A percentile compares a stretch with the other conserved stretches of the same genome.
These are phyloP conservation scores for Enoplosus armatus DNA, from an alignment of 2,797 vertebrate genomes.

Conservation along the genomic window DNA sequence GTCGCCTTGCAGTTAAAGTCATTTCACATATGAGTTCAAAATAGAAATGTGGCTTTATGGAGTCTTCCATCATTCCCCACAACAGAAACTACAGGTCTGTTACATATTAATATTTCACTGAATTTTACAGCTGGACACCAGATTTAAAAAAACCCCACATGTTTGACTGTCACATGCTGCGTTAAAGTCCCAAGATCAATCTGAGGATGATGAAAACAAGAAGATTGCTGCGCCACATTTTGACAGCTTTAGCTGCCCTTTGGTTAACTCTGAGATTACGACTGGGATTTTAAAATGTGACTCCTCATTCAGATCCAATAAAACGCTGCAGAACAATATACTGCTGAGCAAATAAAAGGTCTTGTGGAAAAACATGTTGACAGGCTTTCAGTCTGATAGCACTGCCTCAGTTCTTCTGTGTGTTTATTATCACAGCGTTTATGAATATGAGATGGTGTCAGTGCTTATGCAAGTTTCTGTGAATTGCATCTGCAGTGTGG, in stretches of 20 bases:
- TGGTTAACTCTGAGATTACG: slow-evolving; percentile 46
- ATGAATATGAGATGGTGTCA: slow-evolving; percentile 52
- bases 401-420: slow-evolving; percentile 32
- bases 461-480: slow-evolving; percentile 46
- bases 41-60: slow-evolving; percentile 4
- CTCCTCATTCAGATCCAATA: slow-evolving; percentile 63
- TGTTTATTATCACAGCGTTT: slow-evolving; percentile 46
- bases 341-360: slow-evolving; percentile 59
- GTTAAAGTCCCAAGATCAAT: slow-evolving; percentile 40
- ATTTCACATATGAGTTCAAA: slow-evolving; percentile 3
- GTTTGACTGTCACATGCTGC: slow-evolving; percentile 29
- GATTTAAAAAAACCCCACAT: neutral
- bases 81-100: slow-evolving; percentile 22
- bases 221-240: slow-evolving; percentile 33
- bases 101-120: slow-evolving; percentile 25
- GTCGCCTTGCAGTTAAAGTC: neutral
- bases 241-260: slow-evolving; percentile 56
- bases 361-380: slow-evolving; percentile 66
- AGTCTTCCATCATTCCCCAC: slow-evolving; percentile 1
- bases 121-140: slow-evolving; percentile 43
- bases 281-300: slow-evolving; percentile 51
- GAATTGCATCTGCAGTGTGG: slow-evolving; percentile 41
- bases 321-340: slow-evolving; percentile 53
- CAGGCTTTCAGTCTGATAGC: slow-evolving; percentile 57
- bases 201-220: slow-evolving; percentile 40